Evolutionary conservation across 2,797 vertebrate species (phyloP).

Genomic region (Sebastes vulpes): DNA sequence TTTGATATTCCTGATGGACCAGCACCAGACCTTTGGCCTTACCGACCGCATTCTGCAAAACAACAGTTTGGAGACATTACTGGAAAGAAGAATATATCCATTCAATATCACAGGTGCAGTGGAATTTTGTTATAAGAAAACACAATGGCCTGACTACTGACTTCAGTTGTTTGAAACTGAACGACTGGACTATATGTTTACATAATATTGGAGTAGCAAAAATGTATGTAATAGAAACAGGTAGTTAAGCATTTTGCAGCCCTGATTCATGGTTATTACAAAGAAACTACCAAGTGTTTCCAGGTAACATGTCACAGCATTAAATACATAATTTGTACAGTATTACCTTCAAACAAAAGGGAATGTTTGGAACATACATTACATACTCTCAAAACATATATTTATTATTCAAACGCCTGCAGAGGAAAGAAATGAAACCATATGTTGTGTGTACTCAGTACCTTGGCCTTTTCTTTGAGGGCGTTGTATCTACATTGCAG

Average conservation of each 20-base stretch:
- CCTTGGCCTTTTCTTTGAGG: constrained; percentile 92
- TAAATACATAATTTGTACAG: no score
- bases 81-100: neutral
- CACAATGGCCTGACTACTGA: neutral
- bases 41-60: constrained; percentile 88
- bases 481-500: constrained; percentile 90
- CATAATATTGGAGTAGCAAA: neutral
- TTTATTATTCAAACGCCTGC: constrained; percentile 27
- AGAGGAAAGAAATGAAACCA: neutral
- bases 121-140: neutral
- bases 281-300: no score
- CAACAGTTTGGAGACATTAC: neutral
- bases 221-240: no score
- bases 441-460: constrained; percentile 55
- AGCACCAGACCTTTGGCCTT: constrained; percentile 91
- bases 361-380: neutral
- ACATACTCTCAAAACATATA: neutral
- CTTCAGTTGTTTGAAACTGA: neutral
- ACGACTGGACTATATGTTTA: neutral
- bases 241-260: no score
- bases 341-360: no score
- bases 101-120: neutral
- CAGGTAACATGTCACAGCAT: no score
- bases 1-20: constrained; percentile 95
- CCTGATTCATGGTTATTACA: no score